Base-by-base conservation (phyloP, 2,113 vertebrate genomes). In the Oceanodroma tethys region DNA sequence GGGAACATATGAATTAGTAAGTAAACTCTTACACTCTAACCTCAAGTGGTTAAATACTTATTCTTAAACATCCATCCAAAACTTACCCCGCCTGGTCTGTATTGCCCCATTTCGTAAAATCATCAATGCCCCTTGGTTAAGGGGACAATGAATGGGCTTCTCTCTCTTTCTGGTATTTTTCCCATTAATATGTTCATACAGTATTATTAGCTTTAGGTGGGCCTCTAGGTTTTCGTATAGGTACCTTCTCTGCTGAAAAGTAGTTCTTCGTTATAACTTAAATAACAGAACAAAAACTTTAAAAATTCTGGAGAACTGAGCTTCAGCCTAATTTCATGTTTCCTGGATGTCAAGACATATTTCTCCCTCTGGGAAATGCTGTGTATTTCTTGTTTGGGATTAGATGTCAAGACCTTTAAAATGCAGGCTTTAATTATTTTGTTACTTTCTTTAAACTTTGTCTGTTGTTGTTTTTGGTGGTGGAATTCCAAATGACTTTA, bases 371-470 rank as follows among this genome's bases (percentile, higher is more conserved):
- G 81, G 92, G 74, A 96, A 94, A 48, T 59, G 38, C 68, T 94
- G 63, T 47, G 26, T 66, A 13, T 60, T 92, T 95, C 43, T 88
- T 93, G 73, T 79, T 91, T 82, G 56, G 26, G 21, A 32, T 79
- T 88, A 72, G 80, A 65, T 85, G 62, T 74, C 70, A 82, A 72
- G 53, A 9, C 53, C 62, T 93, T 82, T 82, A 91, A 94, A 91
- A 58, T 23, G 10, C 19, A 60, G 22, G 16, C 76, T 94, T 76
- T 90, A 91, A 93, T 96, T 79, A 62, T 53, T 94, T 85, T 82
- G 81, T 91, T 95, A n/a, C 87, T 96, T 96, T 90, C 48, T 96
- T 96, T 95, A 94, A 88, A 88, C 90, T 82, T 72, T 73, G 58
- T 96, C 62, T 2, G 4, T 34, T 76, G 66, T 60, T 94, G 7